Conservation (phyloP, 2,113 vertebrate genomes). For the Apaloderma vittatum region DNA sequence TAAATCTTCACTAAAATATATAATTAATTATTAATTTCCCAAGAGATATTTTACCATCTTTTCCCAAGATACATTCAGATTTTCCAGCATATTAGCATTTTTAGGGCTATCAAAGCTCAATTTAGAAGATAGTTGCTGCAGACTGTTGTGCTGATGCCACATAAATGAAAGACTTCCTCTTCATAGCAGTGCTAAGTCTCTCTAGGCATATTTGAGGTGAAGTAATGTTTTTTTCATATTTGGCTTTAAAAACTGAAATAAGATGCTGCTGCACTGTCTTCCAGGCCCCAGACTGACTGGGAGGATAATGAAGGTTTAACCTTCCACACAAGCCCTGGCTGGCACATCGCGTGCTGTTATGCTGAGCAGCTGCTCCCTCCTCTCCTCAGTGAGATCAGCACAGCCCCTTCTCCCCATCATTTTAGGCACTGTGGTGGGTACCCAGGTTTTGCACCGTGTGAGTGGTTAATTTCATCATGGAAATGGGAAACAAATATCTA, state of each 20-base stretch:
- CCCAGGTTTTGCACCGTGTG: neutral
- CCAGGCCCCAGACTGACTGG: neutral
- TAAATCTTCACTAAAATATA: neutral
- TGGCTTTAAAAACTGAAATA: neutral
- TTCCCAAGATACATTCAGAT: neutral
- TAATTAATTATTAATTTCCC: neutral
- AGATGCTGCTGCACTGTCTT: neutral
- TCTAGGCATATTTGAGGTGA: neutral
- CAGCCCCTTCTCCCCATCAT: neutral
- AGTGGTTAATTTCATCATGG: neutral
- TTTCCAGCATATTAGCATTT: neutral
- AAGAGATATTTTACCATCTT: neutral
- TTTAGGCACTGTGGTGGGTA: neutral
- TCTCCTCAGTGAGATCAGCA: neutral
- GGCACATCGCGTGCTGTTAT: rapidly evolving
- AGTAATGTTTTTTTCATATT: rapidly evolving
- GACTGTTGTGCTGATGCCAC: neutral
- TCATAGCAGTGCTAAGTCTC: neutral
- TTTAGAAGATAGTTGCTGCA: neutral
- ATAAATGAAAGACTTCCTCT: neutral
- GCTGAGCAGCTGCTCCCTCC: neutral
- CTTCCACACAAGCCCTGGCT: neutral
- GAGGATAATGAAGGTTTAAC: neutral
- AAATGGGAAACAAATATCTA: neutral
- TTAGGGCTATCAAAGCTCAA: neutral